Base-by-base conservation (phyloP, 2,888 invertebrate genomes). In the Lasioglossum leucozonium region DNA sequence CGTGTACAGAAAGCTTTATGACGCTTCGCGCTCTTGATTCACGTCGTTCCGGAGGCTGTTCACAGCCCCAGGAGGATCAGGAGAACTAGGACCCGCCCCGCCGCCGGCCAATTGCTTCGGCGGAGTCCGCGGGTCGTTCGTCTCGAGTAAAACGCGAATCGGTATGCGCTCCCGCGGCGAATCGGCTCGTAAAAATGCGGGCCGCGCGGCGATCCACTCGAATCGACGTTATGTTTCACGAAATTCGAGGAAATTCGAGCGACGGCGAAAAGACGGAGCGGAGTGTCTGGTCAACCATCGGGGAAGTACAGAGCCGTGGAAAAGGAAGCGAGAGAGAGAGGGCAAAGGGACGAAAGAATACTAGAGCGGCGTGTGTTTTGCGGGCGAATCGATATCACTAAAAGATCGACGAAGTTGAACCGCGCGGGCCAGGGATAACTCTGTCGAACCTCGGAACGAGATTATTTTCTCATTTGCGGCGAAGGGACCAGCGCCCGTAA, bases 401-500 rank as follows among this genome's bases (percentile, higher is more conserved):
- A 92, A 93, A 92, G 91, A 93, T 92, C 91, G 88, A 89, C 84
- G 78, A 90, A 90, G 91, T 92, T 91, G 87, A 90, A 88, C 74
- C 86, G 67, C 75, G 71, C 74, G 69, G 18, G 62, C 73, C 72
- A 82, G 37, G 77, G 77, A 85, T 84, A 88, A 87, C 87, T 82
- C 87, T 78, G 79, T 82, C 73, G 72, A 84, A 75, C 37, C 55
- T 73, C 65, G 55, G 74, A 80, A 85, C 85, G 81, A 81, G 85
- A 80, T 85, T 85, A 80, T 87, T 87, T 77, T 84, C 80, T 87
- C 77, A 77, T 84, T 87, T 76, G 51, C 77, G 79, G 73, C 65
- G 79, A 77, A 77, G 58, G 44, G 73, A 77, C 86, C 40, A 44
- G 55, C 58, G 72, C 62, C 77, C n/a, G 37, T 40, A 76, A 55